phyloP scores from a whole-genome alignment of 2,113 vertebrate species.

The Mustela lutreola region DNA sequence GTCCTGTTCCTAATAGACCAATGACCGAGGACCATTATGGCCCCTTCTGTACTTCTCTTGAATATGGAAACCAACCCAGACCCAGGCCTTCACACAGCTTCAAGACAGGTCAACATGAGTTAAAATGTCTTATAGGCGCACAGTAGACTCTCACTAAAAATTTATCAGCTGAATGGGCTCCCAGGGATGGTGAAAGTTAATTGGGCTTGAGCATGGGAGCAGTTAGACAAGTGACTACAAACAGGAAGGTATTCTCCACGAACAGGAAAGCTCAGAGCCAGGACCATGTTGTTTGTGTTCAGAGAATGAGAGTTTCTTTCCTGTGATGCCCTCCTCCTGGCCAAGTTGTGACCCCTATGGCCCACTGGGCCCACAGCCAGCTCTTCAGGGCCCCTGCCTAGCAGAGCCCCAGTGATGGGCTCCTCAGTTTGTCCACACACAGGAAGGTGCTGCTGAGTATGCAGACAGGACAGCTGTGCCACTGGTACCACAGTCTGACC shows the following conservation, averaged over 20 bases:
- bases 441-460: slow-evolving; percentile 90
- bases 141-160: neutral
- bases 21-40: neutral
- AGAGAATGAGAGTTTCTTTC: slow-evolving; percentile 87
- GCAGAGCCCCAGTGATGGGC: slow-evolving; percentile 88
- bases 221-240: neutral
- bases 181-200: neutral
- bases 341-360: slow-evolving; percentile 85
- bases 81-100: neutral
- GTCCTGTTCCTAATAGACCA: neutral
- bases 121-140: neutral
- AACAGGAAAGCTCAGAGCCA: neutral
- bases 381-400: slow-evolving; percentile 92
- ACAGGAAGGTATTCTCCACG: neutral
- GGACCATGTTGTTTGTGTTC: neutral
- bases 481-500: slow-evolving; percentile 89
- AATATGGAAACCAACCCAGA: neutral
- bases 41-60: neutral
- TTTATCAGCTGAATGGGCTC: neutral
- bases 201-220: neutral
- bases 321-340: slow-evolving; percentile 88
- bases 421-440: slow-evolving; percentile 89
- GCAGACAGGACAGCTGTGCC: slow-evolving; percentile 87
- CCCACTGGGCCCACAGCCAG: slow-evolving; percentile 86
- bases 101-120: neutral